phyloP scores from a whole-genome alignment of 2,888 invertebrate genomes.

The Plebejus anna region DNA sequence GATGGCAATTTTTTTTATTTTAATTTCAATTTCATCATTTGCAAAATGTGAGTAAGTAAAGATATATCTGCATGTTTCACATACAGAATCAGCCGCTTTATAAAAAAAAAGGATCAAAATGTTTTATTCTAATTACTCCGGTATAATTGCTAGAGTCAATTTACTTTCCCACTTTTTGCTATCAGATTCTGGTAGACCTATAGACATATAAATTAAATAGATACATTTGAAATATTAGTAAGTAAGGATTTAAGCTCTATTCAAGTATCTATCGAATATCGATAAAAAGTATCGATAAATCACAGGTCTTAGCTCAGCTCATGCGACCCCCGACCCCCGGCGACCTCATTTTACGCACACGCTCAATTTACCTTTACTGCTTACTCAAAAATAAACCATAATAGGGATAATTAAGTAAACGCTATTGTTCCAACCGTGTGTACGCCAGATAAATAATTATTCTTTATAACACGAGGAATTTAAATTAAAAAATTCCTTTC shows the following conservation, averaged over 20 bases:
- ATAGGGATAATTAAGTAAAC: conserved; percentile 67
- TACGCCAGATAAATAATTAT: conserved; percentile 33
- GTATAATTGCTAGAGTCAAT: no score
- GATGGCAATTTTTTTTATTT: no score
- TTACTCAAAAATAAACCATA: conserved; percentile 63
- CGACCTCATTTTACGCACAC: conserved; percentile 61
- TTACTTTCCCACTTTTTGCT: no score
- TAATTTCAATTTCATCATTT: no score
- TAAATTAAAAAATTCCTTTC: conserved; percentile 37
- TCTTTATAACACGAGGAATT: conserved; percentile 34
- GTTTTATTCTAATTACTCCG: no score
- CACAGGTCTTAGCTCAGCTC: conserved; percentile 31
- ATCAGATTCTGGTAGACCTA: no score
- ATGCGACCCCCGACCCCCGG: conserved; percentile 56
- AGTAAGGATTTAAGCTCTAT: background rate
- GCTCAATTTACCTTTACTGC: conserved; percentile 62
- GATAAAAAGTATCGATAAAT: conserved; percentile 17
- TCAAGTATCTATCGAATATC: background rate
- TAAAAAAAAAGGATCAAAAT: no score
- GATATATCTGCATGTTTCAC: no score
- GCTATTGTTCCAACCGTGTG: conserved; percentile 40
- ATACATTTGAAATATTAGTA: no score
- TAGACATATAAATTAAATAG: no score
- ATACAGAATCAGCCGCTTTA: no score
- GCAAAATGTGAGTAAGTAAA: no score